phyloP scores from a whole-genome alignment of 1,140 invertebrate species.

The Melitaea cinxia region DNA sequence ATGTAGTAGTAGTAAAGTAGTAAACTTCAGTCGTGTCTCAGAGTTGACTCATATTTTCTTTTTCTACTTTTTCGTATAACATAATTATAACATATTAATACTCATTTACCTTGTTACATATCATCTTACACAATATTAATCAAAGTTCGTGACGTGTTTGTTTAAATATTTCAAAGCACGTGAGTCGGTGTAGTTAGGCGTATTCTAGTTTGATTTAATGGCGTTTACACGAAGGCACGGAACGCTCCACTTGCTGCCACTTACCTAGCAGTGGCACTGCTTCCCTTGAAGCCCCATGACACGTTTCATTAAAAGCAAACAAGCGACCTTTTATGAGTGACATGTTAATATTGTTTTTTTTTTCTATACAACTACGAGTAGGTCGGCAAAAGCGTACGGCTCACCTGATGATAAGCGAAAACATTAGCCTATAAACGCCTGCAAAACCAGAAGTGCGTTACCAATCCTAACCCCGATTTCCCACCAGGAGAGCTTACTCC shows the following conservation, averaged over 20 bases:
- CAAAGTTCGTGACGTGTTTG: conserved; percentile 7
- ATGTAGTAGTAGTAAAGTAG: too few species aligned
- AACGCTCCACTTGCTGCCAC: conserved; percentile 7
- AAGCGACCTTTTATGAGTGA: conserved; percentile 4
- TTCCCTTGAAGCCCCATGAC: conserved; percentile 45
- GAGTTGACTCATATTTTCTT: too few species aligned
- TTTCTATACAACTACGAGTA: too few species aligned
- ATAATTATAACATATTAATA: too few species aligned
- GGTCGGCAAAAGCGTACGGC: too few species aligned
- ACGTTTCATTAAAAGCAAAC: conserved; percentile 47
- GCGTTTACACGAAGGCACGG: conserved; percentile 9
- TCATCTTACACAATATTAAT: background rate
- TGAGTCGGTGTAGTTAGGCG: conserved; percentile 1
- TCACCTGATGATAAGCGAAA: too few species aligned
- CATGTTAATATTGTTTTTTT: background rate
- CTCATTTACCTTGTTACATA: background rate
- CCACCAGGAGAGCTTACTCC: too few species aligned
- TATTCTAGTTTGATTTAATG: conserved; percentile 1
- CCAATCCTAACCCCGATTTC: too few species aligned
- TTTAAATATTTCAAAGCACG: conserved; percentile 8
- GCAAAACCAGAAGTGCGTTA: too few species aligned
- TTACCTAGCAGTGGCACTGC: background rate
- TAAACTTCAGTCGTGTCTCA: too few species aligned
- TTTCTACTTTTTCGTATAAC: too few species aligned
- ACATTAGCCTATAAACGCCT: too few species aligned